A percentile compares a stretch with the other conserved stretches of the same genome.
phyloP scores from a whole-genome alignment of 2,113 vertebrate species.

The Chinchilla lanigera region DNA sequence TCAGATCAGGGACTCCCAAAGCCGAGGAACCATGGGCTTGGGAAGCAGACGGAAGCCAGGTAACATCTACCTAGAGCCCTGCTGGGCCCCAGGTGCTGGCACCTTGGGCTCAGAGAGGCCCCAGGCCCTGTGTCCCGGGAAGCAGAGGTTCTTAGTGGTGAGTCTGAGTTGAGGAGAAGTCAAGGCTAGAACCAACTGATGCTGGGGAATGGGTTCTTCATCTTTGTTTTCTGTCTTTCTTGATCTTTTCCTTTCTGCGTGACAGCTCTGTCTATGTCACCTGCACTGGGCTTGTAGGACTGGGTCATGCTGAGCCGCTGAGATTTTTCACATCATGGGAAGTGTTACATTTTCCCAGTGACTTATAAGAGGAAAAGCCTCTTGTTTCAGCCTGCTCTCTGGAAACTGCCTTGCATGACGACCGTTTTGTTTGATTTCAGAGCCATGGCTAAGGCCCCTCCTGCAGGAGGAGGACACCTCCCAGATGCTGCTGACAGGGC shows the following conservation, averaged over 20 bases:
- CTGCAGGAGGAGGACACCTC: constrained; percentile 94
- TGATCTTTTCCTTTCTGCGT: background rate
- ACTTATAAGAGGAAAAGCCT: background rate
- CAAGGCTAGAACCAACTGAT: background rate
- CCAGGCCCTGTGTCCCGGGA: background rate
- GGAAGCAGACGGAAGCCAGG: background rate
- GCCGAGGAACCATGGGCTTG: background rate
- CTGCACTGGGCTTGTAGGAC: background rate
- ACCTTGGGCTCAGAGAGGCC: background rate
- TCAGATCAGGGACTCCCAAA: background rate
- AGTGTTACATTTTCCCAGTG: background rate
- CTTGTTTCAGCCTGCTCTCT: background rate
- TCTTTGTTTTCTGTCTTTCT: background rate
- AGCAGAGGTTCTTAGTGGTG: background rate
- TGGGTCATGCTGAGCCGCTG: background rate
- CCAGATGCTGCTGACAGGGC: constrained; percentile 92
- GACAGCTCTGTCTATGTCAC: background rate
- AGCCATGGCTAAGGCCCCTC: constrained; percentile 91
- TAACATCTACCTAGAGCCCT: background rate
- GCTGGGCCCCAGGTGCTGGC: background rate
- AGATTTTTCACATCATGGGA: background rate
- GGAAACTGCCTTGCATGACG: background rate
- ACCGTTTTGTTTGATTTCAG: constrained; percentile 85
- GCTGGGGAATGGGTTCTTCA: background rate
- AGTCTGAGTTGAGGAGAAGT: background rate